Base-by-base conservation (phyloP, 2,888 invertebrate species). In the Odontocerum albicorne region DNA sequence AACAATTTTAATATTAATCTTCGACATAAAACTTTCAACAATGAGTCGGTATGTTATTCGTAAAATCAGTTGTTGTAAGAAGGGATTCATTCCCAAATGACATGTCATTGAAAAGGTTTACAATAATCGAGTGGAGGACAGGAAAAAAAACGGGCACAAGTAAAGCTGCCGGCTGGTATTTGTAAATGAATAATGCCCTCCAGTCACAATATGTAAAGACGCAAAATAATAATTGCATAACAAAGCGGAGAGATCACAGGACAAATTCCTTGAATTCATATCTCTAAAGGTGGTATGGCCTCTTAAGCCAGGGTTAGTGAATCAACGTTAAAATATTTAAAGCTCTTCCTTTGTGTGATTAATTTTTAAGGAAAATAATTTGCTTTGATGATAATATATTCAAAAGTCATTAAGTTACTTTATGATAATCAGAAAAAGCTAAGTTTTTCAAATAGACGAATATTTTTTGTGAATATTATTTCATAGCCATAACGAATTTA, bases 161-260 rank as follows among this genome's bases (percentile, higher is more conserved):
- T 10, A 32, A 44, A 44, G 32, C 10, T 32, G 44, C 44, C 44
- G 44, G 44, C 44, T 44, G 44, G 22, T n/a, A 27, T 22, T 15
- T 12, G n/a, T 3, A 7, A 16, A 13, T 15, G 15, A 15, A 46
- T 35, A 20, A 35, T 35, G 33, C 12, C 46, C 20, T 15, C 46
- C 8, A 44, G 46, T 44, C 33, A 52, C 44, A 52, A 38, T 45
- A 42, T 33, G 40, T 31, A 19, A 44, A 44, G 44, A 52, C 36
- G 51, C 44, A 52, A 44, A 38, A 52, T 45, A 42, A 42, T 35
- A 12, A 52, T 52, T 52, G 45, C 32, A 36, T 52, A 44, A 52
- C 51, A 52, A 52, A 36, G 27, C 27, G 38, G 10, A 13, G 19
- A 32, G 12, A 19, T 38, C 38, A 33, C 8, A 16, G 36, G 16